Evolutionary conservation across 2,113 vertebrate species (phyloP), one percentile per base, ranked within the genome.

Genomic region (Lutjanus erythropterus): DNA sequence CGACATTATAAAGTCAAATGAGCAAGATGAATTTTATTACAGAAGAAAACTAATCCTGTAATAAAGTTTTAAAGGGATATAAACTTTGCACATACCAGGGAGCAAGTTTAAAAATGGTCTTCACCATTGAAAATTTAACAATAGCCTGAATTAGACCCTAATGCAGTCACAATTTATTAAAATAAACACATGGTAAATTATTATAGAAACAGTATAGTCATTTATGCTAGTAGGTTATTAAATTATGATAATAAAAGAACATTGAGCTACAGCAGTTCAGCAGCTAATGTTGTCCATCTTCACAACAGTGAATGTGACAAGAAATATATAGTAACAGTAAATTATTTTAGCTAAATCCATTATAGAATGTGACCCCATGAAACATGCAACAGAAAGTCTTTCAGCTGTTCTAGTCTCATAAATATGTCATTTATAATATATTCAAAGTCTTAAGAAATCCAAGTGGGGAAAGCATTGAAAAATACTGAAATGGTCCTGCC

Each of bases 1-100:
- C 21, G 0, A 37, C 50, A 89, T 84, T 84, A 85, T 33, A 82
- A 85, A 89, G 78, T 85, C 75, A 85, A 87, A 89, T 85, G 71
- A 89, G 78, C 42, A 37, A 12, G 14, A 67, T 76, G 84, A 66
- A 82, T 82, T 61, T 66, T 71, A 82, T 69, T 75, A 64, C 1
- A 0, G 21, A 52, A 47, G 77, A 25, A 59, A 81, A 69, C 35
- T 64, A 84, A 84, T 82, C 58, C 78, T 71, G 29, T 74, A 56
- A 82, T 50, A n/a, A 85, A 71, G 68, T 86, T 81, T 60, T 42
- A 21, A 19, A 31, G 55, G 23, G 15, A 23, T 4, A n/a, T 1
- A 69, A 66, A 76, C 67, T 72, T 89, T 68, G n/a, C 9, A 27
- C 49, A 60, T 12, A 14, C 12, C 15, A 41, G 15, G 18, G 19